A percentile compares a stretch with the other conserved stretches of the same genome.
phyloP scores from a whole-genome alignment of 2,797 vertebrate species.

The Coreius guichenoti region DNA sequence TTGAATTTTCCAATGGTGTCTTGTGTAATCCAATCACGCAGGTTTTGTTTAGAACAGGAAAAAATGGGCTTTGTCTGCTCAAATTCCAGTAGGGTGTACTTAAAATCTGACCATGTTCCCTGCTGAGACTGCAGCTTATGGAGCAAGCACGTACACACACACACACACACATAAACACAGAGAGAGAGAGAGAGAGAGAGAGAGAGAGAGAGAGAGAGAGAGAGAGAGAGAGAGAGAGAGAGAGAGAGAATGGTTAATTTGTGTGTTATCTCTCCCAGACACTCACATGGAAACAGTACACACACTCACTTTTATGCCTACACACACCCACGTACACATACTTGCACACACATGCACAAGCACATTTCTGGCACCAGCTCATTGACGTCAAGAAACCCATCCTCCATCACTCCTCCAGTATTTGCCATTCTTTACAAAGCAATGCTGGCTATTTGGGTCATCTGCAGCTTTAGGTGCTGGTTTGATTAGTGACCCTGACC shows the following conservation, averaged over 20 bases:
- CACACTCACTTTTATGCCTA: conserved; percentile 28
- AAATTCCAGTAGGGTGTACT: conserved; percentile 48
- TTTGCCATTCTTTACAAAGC: conserved; percentile 56
- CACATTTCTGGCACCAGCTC: conserved; percentile 53
- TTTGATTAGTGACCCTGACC: conserved; percentile 67
- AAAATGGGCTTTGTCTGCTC: conserved; percentile 45
- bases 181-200: no score
- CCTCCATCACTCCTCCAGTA: conserved; percentile 50
- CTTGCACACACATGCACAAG: conserved; percentile 62
- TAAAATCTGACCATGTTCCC: conserved; percentile 31
- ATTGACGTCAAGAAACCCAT: conserved; percentile 65
- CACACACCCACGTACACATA: conserved; percentile 36
- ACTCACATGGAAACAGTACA: conserved; percentile 44
- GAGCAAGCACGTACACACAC: conserved; percentile 18
- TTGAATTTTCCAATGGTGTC: not conserved
- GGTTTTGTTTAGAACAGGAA: conserved; percentile 33
- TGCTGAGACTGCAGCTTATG: conserved; percentile 9
- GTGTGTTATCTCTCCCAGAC: conserved; percentile 41
- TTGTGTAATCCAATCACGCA: conserved; percentile 3
- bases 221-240: no score
- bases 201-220: no score
- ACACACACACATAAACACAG: not conserved
- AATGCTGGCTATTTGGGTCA: conserved; percentile 65
- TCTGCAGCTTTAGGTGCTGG: conserved; percentile 63
- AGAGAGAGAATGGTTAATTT: not conserved